Conservation (phyloP, 1,140 invertebrate species). For the Plutomurus gul region DNA sequence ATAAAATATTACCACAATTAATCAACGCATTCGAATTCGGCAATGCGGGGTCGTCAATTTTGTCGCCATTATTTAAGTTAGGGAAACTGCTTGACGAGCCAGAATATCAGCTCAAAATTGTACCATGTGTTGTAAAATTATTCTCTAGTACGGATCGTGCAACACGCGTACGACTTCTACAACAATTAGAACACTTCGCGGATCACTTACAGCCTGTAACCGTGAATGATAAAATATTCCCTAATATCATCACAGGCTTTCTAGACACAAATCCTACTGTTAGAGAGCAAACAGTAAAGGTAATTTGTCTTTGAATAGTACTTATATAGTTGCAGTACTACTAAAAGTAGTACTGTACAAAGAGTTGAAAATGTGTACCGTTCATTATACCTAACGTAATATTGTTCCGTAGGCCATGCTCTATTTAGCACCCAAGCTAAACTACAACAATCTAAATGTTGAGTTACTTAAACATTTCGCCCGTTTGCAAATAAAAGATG, state of each 20-base stretch:
- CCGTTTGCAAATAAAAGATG: slow-evolving; percentile 89
- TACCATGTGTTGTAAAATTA: slow-evolving; percentile 95
- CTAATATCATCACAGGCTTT: slow-evolving; percentile 89
- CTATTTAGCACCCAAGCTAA: slow-evolving; percentile 91
- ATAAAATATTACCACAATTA: slow-evolving; percentile 91
- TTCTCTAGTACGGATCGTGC: slow-evolving; percentile 94
- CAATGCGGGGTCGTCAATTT: slow-evolving; percentile 84
- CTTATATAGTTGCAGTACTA: slow-evolving; percentile 33
- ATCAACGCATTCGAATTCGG: slow-evolving; percentile 93
- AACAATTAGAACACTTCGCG: slow-evolving; percentile 81
- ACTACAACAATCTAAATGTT: slow-evolving; percentile 96
- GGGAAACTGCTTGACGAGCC: slow-evolving; percentile 82
- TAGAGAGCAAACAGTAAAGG: slow-evolving; percentile 95
- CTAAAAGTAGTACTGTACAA: too few species aligned
- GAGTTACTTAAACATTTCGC: slow-evolving; percentile 96
- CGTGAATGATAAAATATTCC: slow-evolving; percentile 88
- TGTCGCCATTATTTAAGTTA: slow-evolving; percentile 85
- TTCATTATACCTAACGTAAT: not conserved
- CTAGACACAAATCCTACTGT: slow-evolving; percentile 95
- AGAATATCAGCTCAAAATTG: slow-evolving; percentile 95
- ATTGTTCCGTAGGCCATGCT: slow-evolving; percentile 76
- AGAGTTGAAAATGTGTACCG: not conserved
- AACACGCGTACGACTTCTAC: slow-evolving; percentile 87
- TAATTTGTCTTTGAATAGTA: slow-evolving; percentile 55
- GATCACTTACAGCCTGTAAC: slow-evolving; percentile 62